Percentiles rank a stretch among this genome's conserved stretches.
These are phyloP conservation scores for Columba livia DNA, from an alignment of 2,113 vertebrate species.

Conservation along the genomic window DNA sequence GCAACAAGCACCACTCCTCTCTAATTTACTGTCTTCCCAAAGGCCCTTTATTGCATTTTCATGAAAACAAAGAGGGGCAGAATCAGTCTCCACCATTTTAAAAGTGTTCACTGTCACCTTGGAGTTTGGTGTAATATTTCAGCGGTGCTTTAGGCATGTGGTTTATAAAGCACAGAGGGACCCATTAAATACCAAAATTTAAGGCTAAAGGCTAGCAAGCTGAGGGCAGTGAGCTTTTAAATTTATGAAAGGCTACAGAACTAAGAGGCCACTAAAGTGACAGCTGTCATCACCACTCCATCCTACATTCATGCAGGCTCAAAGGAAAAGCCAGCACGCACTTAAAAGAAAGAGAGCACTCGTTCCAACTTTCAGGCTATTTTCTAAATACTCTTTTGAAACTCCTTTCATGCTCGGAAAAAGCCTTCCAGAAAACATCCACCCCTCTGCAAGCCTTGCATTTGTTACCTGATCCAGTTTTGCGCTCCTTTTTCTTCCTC, in stretches of 20 bases:
- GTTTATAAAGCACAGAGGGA: conserved; percentile 40
- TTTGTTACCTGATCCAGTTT: conserved; percentile 64
- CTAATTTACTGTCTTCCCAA: neutral
- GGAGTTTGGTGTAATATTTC: conserved; percentile 32
- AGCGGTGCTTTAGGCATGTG: neutral
- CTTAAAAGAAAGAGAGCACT: conserved; percentile 35
- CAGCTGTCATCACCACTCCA: conserved; percentile 57
- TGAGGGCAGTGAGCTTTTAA: conserved; percentile 36
- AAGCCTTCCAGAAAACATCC: conserved; percentile 63
- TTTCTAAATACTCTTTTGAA: conserved; percentile 66
- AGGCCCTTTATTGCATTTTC: neutral
- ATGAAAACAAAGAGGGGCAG: neutral
- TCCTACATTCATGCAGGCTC: conserved; percentile 41
- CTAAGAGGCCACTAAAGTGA: conserved; percentile 58
- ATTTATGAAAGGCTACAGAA: conserved; percentile 52
- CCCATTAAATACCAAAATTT: conserved; percentile 54
- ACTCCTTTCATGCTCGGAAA: conserved; percentile 22
- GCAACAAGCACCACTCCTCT: neutral
- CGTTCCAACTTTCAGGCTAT: conserved; percentile 38
- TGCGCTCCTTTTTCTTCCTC: conserved; percentile 42
- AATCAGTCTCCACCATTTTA: neutral
- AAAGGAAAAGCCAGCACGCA: conserved; percentile 10
- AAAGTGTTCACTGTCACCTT: neutral
- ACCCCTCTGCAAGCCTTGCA: conserved; percentile 43
- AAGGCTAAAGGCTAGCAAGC: conserved; percentile 40